phyloP scores from a whole-genome alignment of 2,797 vertebrate species.

The Mus caroli region DNA sequence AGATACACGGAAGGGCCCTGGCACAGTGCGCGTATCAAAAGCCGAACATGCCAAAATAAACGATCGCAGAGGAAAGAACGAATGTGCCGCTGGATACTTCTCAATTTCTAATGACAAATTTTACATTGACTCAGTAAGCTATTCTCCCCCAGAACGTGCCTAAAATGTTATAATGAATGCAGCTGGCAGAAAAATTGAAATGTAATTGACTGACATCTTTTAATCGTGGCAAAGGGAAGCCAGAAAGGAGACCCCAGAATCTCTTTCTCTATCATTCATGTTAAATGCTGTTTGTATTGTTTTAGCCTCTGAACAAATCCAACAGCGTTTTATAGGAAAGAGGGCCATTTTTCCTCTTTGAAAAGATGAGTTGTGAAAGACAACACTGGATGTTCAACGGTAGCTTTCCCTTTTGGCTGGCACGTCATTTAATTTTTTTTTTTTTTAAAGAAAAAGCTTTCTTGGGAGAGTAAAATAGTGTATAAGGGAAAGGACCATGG shows the following conservation, averaged over 20 bases:
- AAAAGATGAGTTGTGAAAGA: conserved; percentile 61
- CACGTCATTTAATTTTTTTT: conserved; percentile 57
- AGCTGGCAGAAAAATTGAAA: conserved; percentile 69
- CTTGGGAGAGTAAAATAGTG: conserved; percentile 63
- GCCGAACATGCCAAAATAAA: conserved; percentile 60
- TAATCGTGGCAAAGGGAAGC: conserved; percentile 57
- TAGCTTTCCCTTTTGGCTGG: conserved; percentile 47
- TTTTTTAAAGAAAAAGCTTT: neutral
- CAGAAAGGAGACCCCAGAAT: neutral
- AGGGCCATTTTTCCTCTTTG: neutral
- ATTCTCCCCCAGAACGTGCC: conserved; percentile 78
- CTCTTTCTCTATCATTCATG: conserved; percentile 19
- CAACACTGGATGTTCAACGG: conserved; percentile 26
- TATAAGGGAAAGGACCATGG: conserved; percentile 31
- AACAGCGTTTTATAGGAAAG: neutral
- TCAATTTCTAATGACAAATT: conserved; percentile 83
- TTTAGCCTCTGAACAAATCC: conserved; percentile 32
- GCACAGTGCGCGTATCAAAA: conserved; percentile 59
- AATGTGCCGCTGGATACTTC: conserved; percentile 74
- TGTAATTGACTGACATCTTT: conserved; percentile 55
- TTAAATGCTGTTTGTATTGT: conserved; percentile 52
- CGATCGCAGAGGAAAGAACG: conserved; percentile 53
- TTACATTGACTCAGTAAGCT: conserved; percentile 82
- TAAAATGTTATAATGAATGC: conserved; percentile 80
- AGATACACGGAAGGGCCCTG: conserved; percentile 44